Conservation (phyloP, 1,140 invertebrate species). For the Drosophila prosaltans region DNA sequence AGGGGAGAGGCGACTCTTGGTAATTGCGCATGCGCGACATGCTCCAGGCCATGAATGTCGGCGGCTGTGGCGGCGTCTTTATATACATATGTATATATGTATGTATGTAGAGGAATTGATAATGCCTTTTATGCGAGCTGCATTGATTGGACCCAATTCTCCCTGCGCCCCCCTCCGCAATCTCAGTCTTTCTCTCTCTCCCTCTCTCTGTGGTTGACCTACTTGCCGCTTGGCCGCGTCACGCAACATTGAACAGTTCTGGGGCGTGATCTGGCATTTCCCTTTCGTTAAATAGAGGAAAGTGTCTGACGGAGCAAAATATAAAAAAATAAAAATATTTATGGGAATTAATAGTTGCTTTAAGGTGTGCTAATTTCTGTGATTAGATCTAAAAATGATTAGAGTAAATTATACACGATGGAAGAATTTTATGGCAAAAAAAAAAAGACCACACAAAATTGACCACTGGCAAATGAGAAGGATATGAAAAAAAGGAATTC, state of each 20-base stretch:
- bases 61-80: conserved; percentile 62
- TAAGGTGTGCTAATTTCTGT: conserved; percentile 61
- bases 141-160: conserved; percentile 59
- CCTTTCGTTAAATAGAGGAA: conserved; percentile 53
- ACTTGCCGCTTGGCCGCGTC: conserved; percentile 50
- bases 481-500: no score
- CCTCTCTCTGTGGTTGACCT: conserved; percentile 39
- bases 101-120: conserved; percentile 45
- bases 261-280: conserved; percentile 71
- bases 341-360: conserved; percentile 30
- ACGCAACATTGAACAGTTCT: conserved; percentile 66
- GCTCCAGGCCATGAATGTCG: conserved; percentile 44
- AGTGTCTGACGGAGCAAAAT: not conserved
- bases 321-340: not conserved
- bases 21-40: conserved; percentile 78
- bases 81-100: conserved; percentile 39
- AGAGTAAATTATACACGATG: conserved; percentile 25
- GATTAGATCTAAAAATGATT: conserved; percentile 29
- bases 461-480: no score
- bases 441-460: conserved; percentile 36
- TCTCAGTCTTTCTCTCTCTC: not conserved
- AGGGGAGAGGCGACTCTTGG: conserved; percentile 32
- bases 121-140: conserved; percentile 58
- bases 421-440: not conserved
- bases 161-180: not conserved